Conservation (phyloP, 1,140 invertebrate genomes). For the Dreissena rostriformis region DNA sequence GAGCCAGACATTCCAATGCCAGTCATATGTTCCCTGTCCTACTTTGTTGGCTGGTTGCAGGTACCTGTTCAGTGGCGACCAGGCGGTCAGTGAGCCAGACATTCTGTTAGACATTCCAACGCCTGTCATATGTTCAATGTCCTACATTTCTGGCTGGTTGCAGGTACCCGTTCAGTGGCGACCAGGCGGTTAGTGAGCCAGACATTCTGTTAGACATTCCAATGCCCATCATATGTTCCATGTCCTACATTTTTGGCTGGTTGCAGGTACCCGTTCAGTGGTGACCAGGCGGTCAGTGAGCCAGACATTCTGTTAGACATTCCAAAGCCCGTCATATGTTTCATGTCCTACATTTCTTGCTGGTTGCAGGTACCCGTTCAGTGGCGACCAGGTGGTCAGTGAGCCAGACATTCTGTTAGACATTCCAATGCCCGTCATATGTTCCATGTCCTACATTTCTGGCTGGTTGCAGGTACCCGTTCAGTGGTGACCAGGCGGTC, state of each 20-base stretch:
- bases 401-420: too few relatives aligned
- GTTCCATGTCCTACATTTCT: neutral
- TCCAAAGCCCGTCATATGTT: too few relatives aligned
- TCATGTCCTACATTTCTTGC: too few relatives aligned
- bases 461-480: slow-evolving; percentile 86
- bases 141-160: slow-evolving; percentile 14
- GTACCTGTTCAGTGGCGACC: slow-evolving; percentile 91
- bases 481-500: slow-evolving; percentile 91
- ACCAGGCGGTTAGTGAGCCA: slow-evolving; percentile 92
- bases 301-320: too few relatives aligned
- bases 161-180: slow-evolving; percentile 89
- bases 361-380: slow-evolving; percentile 88
- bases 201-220: too few relatives aligned
- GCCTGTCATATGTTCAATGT: too few relatives aligned
- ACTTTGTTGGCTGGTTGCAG: slow-evolving; percentile 58
- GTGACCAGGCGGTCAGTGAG: slow-evolving; percentile 90
- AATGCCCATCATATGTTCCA: too few relatives aligned
- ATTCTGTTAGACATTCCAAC: too few relatives aligned
- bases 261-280: slow-evolving; percentile 89
- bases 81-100: slow-evolving; percentile 93
- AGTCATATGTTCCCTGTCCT: too few relatives aligned
- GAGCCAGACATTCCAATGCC: too few relatives aligned
- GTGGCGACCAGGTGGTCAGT: slow-evolving; percentile 89
- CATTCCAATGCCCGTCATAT: too few relatives aligned
- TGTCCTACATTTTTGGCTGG: too few relatives aligned